Conservation (phyloP, 2,888 invertebrate genomes). For the Sabellastarte sp. region DNA sequence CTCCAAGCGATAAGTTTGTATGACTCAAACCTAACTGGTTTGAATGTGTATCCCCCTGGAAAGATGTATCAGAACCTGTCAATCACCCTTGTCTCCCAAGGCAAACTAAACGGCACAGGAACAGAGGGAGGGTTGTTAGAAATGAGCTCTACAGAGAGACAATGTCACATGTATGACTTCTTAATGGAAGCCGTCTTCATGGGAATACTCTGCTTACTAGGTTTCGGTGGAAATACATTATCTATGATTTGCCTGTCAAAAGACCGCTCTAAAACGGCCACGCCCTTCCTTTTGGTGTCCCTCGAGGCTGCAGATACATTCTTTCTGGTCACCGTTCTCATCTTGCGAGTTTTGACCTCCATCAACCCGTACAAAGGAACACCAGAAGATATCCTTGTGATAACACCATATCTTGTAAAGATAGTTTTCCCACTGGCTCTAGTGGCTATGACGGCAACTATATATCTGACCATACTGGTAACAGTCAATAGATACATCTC, state of each 20-base stretch:
- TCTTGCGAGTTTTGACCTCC: slow-evolving; percentile 18
- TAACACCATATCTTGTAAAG: slow-evolving; percentile 19
- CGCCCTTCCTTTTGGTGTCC: slow-evolving; percentile 29
- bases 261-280: slow-evolving; percentile 33
- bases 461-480: slow-evolving; percentile 32
- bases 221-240: slow-evolving; percentile 32
- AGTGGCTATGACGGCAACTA: slow-evolving; percentile 26
- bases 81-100: no score
- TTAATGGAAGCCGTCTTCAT: slow-evolving; percentile 31
- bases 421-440: slow-evolving; percentile 27
- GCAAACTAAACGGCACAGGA: no score
- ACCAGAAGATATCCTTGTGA: neutral
- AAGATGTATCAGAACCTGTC: no score
- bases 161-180: slow-evolving; percentile 30
- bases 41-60: no score
- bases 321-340: slow-evolving; percentile 17
- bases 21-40: no score
- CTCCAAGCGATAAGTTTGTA: no score
- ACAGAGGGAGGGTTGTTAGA: no score
- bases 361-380: slow-evolving; percentile 11
- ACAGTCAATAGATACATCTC: slow-evolving; percentile 29
- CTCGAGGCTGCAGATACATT: slow-evolving; percentile 19
- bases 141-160: no score
- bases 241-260: slow-evolving; percentile 29
- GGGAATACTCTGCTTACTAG: slow-evolving; percentile 30